phyloP scores from a whole-genome alignment of 64 coral and sea anemone species.

The Orbicella faveolata region DNA sequence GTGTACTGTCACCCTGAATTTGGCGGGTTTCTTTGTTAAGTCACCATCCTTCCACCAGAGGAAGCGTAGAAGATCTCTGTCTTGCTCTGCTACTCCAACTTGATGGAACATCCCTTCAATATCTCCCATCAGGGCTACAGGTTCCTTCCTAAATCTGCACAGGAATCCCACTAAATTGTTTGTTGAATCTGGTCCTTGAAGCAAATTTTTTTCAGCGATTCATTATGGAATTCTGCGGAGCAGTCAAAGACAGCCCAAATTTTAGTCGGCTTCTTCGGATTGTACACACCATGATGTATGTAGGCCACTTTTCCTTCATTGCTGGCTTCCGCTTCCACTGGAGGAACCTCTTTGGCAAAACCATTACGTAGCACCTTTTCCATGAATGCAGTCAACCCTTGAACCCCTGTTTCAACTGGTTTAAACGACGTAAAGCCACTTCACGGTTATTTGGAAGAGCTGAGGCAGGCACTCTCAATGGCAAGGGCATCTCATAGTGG shows the following conservation, averaged over 20 bases:
- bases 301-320: not conserved
- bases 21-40: constrained; percentile 15
- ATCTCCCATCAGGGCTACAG: constrained; percentile 37
- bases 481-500: constrained; percentile 46
- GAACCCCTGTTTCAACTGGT: constrained; percentile 30
- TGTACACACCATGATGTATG: constrained; percentile 45
- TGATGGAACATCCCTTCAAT: constrained; percentile 23
- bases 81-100: not conserved
- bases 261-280: constrained; percentile 8
- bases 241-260: constrained; percentile 17
- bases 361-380: not conserved
- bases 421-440: constrained; percentile 34
- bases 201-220: constrained; percentile 51
- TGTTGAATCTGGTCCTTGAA: constrained; percentile 55
- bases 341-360: constrained; percentile 14
- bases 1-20: constrained; percentile 64
- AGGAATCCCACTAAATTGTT: constrained; percentile 52
- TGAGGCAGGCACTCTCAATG: not conserved
- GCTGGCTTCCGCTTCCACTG: no score
- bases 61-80: constrained; percentile 41
- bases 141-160: constrained; percentile 33
- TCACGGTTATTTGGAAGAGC: constrained; percentile 43
- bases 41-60: constrained; percentile 57
- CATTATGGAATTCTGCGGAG: constrained; percentile 1
- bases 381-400: constrained; percentile 32